Evolutionary conservation across 1,140 invertebrate genomes (phyloP), one percentile per base, ranked within the genome.

Genomic region (Acromyrmex charruanus): DNA sequence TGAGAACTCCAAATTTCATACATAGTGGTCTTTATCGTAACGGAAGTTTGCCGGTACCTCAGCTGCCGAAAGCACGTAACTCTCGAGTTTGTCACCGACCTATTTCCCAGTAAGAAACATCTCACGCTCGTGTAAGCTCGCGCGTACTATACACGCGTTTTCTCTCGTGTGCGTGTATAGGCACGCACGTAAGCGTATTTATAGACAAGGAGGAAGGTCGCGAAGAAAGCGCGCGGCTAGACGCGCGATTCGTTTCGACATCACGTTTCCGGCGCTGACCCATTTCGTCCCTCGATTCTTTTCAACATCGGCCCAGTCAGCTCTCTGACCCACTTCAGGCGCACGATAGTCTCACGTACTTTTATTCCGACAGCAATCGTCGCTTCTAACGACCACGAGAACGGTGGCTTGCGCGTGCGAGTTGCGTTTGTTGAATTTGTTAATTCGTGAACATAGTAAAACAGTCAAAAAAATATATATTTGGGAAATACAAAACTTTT

Each of bases 141-240:
- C 77, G 49, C 82, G 58, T n/a, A 9, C 18, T 44, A 72, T 21
- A 31, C 35, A 2, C 61, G 5, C 10, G 55, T 16, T 31, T 84
- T 28, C 39, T 18, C 31, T n/a, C 28, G 31, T 28, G 63, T 58
- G 28, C 12, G 53, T 65, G 53, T 58, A 39, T 51, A 51, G n/a
- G 65, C 28, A 69, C 49, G 69, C 59, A 63, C 35, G 9, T 53
- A 28, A 35, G 79, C n/a, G 65, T 87, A 90, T 91, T 94, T 92
- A 92, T 94, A 94, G 94, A 88, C 86, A 14, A 82, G 85, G 72
- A 87, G 87, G 92, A 94, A 94, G 94, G 93, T 93, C 93, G 88
- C 77, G 92, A 94, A 94, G 94, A 94, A 94, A 94, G 93, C 92
- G 91, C 92, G 90, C 90, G 87, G 87, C 90, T 89, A 91, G 87